Percentiles rank a stretch among this genome's conserved stretches.
Conservation (phyloP, 2,113 vertebrate species). For the Corythoichthys intestinalis region DNA sequence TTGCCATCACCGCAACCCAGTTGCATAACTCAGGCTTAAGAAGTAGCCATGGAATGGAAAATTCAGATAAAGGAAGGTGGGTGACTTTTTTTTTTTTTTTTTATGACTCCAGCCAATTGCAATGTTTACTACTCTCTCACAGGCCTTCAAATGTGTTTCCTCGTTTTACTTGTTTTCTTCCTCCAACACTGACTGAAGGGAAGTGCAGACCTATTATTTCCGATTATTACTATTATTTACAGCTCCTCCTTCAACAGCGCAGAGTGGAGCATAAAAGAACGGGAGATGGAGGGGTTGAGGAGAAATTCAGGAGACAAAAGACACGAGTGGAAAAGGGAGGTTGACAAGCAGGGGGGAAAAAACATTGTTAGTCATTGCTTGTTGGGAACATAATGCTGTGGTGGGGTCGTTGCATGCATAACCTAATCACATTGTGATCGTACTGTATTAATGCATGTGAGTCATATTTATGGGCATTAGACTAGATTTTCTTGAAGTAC, state of each 20-base stretch:
- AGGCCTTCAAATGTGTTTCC: constrained; percentile 13
- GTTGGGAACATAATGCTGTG: constrained; percentile 46
- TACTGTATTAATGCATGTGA: no score
- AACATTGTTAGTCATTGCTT: constrained; percentile 59
- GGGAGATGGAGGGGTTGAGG: constrained; percentile 9
- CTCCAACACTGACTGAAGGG: constrained; percentile 40
- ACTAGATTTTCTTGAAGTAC: background rate
- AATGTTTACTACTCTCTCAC: constrained; percentile 15
- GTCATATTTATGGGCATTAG: constrained; percentile 8
- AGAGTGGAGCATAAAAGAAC: constrained; percentile 27
- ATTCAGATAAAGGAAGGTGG: background rate
- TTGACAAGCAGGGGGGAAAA: constrained; percentile 22
- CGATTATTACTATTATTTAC: constrained; percentile 55
- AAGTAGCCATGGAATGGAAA: no score
- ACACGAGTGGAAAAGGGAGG: constrained; percentile 32
- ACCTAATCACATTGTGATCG: background rate
- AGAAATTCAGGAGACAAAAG: constrained; percentile 17
- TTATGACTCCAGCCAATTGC: background rate
- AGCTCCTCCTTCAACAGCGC: constrained; percentile 63
- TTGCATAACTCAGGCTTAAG: no score
- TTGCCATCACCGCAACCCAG: no score
- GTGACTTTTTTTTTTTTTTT: background rate
- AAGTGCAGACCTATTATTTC: constrained; percentile 48
- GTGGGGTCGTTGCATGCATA: constrained; percentile 2
- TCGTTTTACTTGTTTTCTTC: constrained; percentile 17